Conservation (phyloP, 2,888 invertebrate genomes). For the Gastrophysa polygoni region DNA sequence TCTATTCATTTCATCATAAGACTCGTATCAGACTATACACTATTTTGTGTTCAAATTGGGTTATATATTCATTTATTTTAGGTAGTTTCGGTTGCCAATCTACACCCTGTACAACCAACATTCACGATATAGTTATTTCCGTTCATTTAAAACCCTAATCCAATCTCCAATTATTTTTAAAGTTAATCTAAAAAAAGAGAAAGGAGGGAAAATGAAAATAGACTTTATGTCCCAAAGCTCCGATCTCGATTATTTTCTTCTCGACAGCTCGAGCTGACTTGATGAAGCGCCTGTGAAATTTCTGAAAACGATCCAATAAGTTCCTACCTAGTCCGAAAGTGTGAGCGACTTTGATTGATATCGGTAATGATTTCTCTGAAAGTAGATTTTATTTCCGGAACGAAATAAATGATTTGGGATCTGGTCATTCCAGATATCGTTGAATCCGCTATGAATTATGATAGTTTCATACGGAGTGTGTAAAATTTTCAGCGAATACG, state of each 20-base stretch:
- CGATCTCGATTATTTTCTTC: constrained; percentile 1
- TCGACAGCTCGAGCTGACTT: constrained; percentile 31
- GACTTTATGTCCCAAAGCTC: not conserved
- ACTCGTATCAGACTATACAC: too few relatives aligned
- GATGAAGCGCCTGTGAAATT: constrained; percentile 39
- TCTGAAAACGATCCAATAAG: constrained; percentile 12
- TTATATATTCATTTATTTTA: too few relatives aligned
- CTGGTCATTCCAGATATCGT: too few relatives aligned
- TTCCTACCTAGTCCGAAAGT: constrained; percentile 30
- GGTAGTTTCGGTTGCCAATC: too few relatives aligned
- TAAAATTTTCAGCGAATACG: not conserved
- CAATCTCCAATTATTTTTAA: not conserved
- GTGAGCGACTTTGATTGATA: constrained; percentile 43
- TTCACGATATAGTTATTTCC: too few relatives aligned
- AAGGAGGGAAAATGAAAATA: not conserved
- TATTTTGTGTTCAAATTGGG: too few relatives aligned
- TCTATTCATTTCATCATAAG: too few relatives aligned
- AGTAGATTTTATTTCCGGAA: not conserved
- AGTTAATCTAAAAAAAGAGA: not conserved
- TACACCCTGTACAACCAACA: too few relatives aligned
- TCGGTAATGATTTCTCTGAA: constrained; percentile 8
- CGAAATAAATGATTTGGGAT: too few relatives aligned
- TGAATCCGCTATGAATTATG: too few relatives aligned
- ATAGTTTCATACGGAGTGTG: too few relatives aligned
- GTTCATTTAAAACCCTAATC: not conserved